phyloP scores from a whole-genome alignment of 2,797 vertebrate genomes.

The Enteromius unitaeniatus region DNA sequence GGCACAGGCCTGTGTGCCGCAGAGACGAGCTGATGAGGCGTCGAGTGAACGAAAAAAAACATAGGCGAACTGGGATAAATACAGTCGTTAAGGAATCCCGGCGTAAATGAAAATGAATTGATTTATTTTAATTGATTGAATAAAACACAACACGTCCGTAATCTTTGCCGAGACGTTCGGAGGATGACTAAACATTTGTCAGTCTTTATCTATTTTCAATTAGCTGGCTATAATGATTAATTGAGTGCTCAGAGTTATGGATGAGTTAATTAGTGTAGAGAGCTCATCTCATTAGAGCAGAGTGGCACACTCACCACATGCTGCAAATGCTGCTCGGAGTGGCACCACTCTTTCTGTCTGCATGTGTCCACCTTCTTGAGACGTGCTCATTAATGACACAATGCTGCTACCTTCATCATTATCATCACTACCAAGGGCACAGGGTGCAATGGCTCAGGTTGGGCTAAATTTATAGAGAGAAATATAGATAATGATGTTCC shows the following conservation, averaged over 20 bases:
- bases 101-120: conserved; percentile 60
- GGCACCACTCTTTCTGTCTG: conserved; percentile 47
- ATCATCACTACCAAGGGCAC: conserved; percentile 9
- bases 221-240: conserved; percentile 72
- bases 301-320: conserved; percentile 78
- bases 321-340: conserved; percentile 72
- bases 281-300: conserved; percentile 79
- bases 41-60: conserved; percentile 19
- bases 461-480: not conserved
- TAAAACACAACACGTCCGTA: conserved; percentile 62
- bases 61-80: conserved; percentile 47
- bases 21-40: conserved; percentile 26
- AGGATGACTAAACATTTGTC: conserved; percentile 66
- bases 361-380: conserved; percentile 13
- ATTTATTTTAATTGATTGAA: conserved; percentile 64
- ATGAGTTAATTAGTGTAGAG: conserved; percentile 78
- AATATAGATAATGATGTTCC: conserved; percentile 1
- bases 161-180: conserved; percentile 58
- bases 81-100: conserved; percentile 53
- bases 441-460: not conserved
- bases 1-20: conserved; percentile 21
- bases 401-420: conserved; percentile 13
- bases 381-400: conserved; percentile 17
- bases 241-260: conserved; percentile 75
- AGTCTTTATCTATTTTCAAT: conserved; percentile 70